These are phyloP conservation scores for Nycteola revayana DNA, from an alignment of 2,888 invertebrate genomes.

Conservation along the genomic window DNA sequence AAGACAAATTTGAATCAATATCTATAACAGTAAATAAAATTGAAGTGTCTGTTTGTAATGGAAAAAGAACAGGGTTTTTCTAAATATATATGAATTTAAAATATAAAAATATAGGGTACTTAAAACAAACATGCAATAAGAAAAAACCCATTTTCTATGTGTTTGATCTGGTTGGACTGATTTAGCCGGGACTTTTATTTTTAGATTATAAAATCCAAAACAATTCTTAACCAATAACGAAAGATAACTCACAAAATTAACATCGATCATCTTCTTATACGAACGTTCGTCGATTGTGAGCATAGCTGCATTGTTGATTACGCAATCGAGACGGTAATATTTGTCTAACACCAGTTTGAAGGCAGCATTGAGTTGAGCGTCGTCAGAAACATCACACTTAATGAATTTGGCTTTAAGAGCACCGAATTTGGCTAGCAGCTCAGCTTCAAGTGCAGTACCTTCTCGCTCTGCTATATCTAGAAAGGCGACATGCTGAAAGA, in stretches of 20 bases:
- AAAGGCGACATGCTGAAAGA: conserved; percentile 67
- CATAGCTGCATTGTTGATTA: conserved; percentile 66
- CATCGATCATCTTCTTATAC: conserved; percentile 57
- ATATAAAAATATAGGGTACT: no score
- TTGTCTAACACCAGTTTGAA: conserved; percentile 62
- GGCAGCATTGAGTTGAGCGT: conserved; percentile 52
- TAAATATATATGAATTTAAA: no score
- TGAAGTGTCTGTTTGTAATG: no score
- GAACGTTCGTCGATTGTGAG: conserved; percentile 42
- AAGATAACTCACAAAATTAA: conserved; percentile 62
- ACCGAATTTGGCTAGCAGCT: conserved; percentile 61
- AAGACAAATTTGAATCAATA: no score
- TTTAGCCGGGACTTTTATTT: no score
- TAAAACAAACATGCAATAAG: no score
- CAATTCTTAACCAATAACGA: no score
- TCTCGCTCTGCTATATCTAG: conserved; percentile 62
- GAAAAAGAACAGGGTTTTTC: no score
- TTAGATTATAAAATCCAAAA: no score
- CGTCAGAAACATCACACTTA: conserved; percentile 66
- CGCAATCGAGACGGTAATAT: conserved; percentile 60
- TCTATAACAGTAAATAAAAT: no score
- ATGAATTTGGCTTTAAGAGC: conserved; percentile 71
- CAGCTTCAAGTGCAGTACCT: conserved; percentile 54
- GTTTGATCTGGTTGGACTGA: no score
- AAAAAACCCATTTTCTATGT: no score